Evolutionary conservation across 2,113 vertebrate species (phyloP), one percentile per base, ranked within the genome.

Genomic region (Pangasianodon hypophthalmus): DNA sequence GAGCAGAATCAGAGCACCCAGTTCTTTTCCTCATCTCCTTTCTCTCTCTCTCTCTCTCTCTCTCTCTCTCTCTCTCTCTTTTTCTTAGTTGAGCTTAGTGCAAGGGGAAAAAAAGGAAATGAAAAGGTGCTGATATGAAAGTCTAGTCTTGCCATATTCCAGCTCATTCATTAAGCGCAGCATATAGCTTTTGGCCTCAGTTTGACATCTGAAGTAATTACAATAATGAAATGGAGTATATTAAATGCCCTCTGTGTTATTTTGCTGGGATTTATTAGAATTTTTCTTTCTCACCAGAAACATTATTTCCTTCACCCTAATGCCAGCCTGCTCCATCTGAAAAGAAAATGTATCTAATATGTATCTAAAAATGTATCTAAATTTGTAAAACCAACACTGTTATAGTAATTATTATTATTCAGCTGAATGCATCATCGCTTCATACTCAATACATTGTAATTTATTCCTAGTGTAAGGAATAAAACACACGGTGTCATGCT

Each of bases 221-320:
- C 91, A 91, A 90, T 90, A 91, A 91, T 90, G 82, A 84, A 90
- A 91, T 19, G 54, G 79, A 88, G 73, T 86, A 48, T 80, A 89
- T 89, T 81, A 79, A 80, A 83, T 89, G 80, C 75, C 67, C 50
- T 82, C 60, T 86, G 21, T 89, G 60, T 62, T 88, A 88, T 88
- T 88, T 90, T 80, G 88, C 69, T 64, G 81, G 48, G 88, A 90
- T 87, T 87, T 62, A 91, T 91, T 87, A 44, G 60, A 69, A 86
- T 77, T 83, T 46, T 84, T 58, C 80, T 90, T 88, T 82, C 26
- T 62, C 41, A 37, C 32, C 52, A 58, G 86, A 69, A 52, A 67
- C 26, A 32, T 85, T 89, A 71, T 60, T 86, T 62, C 90, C 80
- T 83, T 58, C 79, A 86, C 58, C 87, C 0, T 82, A 46, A 82